These are phyloP conservation scores for Heliconius hortense DNA, from an alignment of 2,888 invertebrate genomes.

Conservation along the genomic window DNA sequence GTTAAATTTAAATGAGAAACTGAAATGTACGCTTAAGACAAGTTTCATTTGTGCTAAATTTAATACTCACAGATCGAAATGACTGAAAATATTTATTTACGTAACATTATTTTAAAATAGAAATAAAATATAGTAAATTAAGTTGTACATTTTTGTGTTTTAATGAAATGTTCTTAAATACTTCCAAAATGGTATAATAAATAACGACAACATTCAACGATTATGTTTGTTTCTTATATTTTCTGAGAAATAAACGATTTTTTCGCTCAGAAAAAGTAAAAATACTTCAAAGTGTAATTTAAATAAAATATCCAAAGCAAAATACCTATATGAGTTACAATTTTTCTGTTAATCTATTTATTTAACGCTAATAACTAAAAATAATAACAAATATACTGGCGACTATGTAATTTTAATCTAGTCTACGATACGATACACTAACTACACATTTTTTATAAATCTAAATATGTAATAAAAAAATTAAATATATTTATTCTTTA, in stretches of 20 bases:
- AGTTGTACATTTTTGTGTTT: background rate
- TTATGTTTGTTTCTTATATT: background rate
- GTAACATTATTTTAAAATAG: background rate
- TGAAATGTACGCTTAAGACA: background rate
- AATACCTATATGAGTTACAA: no score
- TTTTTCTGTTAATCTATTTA: no score
- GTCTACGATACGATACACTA: background rate
- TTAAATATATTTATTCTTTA: no score
- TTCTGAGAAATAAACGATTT: background rate
- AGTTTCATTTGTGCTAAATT: background rate
- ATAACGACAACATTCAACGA: background rate
- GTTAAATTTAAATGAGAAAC: background rate
- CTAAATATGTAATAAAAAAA: background rate
- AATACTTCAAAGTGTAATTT: no score
- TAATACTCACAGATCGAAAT: background rate
- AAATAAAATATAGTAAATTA: conserved; percentile 3
- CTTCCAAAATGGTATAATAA: background rate
- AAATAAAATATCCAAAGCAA: no score
- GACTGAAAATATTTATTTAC: conserved; percentile 18
- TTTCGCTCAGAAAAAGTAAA: no score
- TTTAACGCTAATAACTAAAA: no score
- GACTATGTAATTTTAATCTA: no score
- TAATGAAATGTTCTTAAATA: background rate
- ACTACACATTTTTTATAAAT: background rate
- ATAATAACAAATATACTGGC: no score